A percentile compares a stretch with the other conserved stretches of the same genome.
Evolutionary conservation across 2,888 invertebrate species (phyloP).

Genomic region (Argynnis bischoffii): DNA sequence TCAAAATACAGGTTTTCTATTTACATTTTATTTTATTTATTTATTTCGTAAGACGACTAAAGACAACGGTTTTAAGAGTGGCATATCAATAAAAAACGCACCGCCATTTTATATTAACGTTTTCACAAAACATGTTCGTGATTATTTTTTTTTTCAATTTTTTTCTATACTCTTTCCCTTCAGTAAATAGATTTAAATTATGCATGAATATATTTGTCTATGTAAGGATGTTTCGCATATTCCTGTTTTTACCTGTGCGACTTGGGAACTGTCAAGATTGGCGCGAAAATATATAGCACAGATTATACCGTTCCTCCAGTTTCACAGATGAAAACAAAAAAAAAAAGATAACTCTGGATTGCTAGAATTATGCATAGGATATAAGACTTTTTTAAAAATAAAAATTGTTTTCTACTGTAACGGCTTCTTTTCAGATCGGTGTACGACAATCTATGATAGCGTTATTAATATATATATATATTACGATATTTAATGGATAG

Average conservation of each 20-base stretch:
- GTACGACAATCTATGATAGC: conserved; percentile 63
- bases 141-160: conserved; percentile 12
- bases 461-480: conserved; percentile 52
- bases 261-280: conserved; percentile 46
- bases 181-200: conserved; percentile 33
- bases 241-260: conserved; percentile 56
- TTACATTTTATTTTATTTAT: conserved; percentile 26
- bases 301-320: conserved; percentile 36
- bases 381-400: conserved; percentile 71
- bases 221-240: conserved; percentile 56
- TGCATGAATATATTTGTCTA: conserved; percentile 64
- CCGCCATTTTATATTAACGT: conserved; percentile 32
- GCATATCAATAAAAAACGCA: conserved; percentile 39
- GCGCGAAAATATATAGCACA: conserved; percentile 40
- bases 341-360: conserved; percentile 64
- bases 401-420: conserved; percentile 74
- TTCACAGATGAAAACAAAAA: conserved; percentile 54
- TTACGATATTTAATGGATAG: conserved; percentile 64
- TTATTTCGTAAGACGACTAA: conserved; percentile 7
- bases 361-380: conserved; percentile 70
- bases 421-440: conserved; percentile 74
- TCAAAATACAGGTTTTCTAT: conserved; percentile 23
- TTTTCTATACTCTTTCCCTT: conserved; percentile 29
- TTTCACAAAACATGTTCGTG: conserved; percentile 22
- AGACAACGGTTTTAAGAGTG: conserved; percentile 31